Evolutionary conservation across 2,113 vertebrate species (phyloP), one percentile per base, ranked within the genome.

Genomic region (Nanorana parkeri): DNA sequence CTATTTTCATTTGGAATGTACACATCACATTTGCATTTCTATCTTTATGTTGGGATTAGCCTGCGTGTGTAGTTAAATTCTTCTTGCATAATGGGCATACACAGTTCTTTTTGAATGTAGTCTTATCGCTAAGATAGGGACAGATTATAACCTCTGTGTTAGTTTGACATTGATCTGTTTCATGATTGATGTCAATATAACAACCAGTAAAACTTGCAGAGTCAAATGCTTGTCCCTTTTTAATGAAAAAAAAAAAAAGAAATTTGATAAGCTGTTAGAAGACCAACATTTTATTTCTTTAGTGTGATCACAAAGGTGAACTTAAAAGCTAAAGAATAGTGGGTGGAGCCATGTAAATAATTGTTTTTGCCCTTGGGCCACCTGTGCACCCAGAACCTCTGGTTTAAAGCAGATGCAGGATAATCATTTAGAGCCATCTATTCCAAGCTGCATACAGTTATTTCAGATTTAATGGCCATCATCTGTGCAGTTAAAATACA

Each of bases 11-110:
- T 51, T 61, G 26, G 23, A n/a, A 60, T 80, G 23, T 60, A 55
- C 32, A 26, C 63, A 32, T 68, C 65, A 67, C 76, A 78, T 78
- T 78, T 66, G 76, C 76, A 78, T 66, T 51, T 65, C 17, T 66
- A 54, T 78, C 60, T 66, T 66, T 56, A 66, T 67, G 63, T 54
- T 8, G 23, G 61, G 76, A 78, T 78, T 67, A 78, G 52, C 67
- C 41, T n/a, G 29, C 26, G 47, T 71, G 51, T 78, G 51, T 65
- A 60, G 81, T 4, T 66, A 61, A 16, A 61, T 76, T 54, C 41
- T 11, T 29, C 5, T 60, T 21, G 23, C 63, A 66, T 54, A 66
- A 17, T 52, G 3, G 52, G 28, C 60, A 32, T 16, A n/a, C 41
- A 20, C 26, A 20, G 47, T 51, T 20, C 24, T 13, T 17, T 52